Evolutionary conservation across 2,888 invertebrate species (phyloP).

Genomic region (Ptychoptera contaminata): DNA sequence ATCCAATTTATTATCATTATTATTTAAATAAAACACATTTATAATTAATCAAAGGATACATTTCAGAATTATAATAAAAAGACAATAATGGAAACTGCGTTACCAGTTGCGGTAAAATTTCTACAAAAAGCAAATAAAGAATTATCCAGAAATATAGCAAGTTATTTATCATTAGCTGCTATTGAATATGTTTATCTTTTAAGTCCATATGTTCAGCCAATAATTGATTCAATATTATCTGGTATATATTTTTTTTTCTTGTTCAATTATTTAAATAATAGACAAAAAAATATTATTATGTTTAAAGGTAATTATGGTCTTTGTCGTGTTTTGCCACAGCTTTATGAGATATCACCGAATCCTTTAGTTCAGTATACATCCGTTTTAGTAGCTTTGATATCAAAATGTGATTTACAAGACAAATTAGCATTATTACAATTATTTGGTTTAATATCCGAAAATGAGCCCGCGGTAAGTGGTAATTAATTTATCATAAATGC

Average conservation of each 20-base stretch:
- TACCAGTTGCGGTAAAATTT: conserved; percentile 85
- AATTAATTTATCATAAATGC: not conserved
- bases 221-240: conserved; percentile 79
- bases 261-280: too few species aligned
- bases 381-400: conserved; percentile 57
- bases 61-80: conserved; percentile 42
- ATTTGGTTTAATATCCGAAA: conserved; percentile 66
- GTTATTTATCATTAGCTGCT: conserved; percentile 82
- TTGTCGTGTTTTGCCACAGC: conserved; percentile 74
- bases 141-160: conserved; percentile 76
- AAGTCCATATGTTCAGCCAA: conserved; percentile 74
- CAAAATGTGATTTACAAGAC: conserved; percentile 73
- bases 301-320: conserved; percentile 71
- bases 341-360: conserved; percentile 76
- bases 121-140: conserved; percentile 81
- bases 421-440: conserved; percentile 69
- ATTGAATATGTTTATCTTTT: conserved; percentile 77
- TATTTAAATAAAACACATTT: not conserved
- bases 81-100: conserved; percentile 40
- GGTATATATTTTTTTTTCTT: conserved; percentile 37
- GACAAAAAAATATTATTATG: conserved; percentile 11
- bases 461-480: conserved; percentile 51
- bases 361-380: conserved; percentile 73
- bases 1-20: not conserved
- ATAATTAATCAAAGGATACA: conserved; percentile 1